Evolutionary conservation across 2,888 invertebrate species (phyloP).

Genomic region (Phytoseiulus persimilis): DNA sequence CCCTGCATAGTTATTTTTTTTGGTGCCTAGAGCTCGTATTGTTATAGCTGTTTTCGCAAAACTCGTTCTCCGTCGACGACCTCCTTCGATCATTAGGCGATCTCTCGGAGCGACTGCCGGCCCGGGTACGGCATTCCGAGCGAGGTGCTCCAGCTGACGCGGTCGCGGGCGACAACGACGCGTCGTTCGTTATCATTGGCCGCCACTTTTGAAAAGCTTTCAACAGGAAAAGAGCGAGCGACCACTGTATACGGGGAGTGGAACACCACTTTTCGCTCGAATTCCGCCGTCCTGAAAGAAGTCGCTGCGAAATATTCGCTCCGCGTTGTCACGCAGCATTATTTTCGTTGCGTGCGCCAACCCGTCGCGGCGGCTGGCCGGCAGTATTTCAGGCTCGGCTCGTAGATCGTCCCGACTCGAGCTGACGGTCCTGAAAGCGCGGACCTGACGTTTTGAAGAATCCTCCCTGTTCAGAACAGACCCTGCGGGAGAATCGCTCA

Average conservation of each 20-base stretch:
- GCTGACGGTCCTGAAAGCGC: background rate
- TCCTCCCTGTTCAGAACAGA: background rate
- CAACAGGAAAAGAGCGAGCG: background rate
- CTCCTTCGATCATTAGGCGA: background rate
- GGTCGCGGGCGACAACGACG: background rate
- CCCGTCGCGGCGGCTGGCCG: background rate
- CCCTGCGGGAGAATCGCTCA: background rate
- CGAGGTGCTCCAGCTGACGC: background rate
- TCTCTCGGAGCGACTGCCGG: background rate
- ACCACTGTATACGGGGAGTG: background rate
- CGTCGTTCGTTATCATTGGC: background rate
- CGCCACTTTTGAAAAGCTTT: background rate
- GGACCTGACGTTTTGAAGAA: background rate
- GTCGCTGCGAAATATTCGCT: background rate
- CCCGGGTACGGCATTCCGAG: background rate
- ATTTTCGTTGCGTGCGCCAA: background rate
- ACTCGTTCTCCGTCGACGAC: background rate
- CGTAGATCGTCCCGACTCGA: background rate
- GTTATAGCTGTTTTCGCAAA: background rate
- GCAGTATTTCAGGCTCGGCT: background rate
- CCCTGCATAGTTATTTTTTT: background rate
- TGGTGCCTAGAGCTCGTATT: background rate
- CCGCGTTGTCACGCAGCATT: background rate
- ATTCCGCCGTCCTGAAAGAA: background rate
- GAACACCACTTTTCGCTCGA: background rate